phyloP scores from a whole-genome alignment of 2,888 invertebrate genomes.

The Drosophila flavopinicola region DNA sequence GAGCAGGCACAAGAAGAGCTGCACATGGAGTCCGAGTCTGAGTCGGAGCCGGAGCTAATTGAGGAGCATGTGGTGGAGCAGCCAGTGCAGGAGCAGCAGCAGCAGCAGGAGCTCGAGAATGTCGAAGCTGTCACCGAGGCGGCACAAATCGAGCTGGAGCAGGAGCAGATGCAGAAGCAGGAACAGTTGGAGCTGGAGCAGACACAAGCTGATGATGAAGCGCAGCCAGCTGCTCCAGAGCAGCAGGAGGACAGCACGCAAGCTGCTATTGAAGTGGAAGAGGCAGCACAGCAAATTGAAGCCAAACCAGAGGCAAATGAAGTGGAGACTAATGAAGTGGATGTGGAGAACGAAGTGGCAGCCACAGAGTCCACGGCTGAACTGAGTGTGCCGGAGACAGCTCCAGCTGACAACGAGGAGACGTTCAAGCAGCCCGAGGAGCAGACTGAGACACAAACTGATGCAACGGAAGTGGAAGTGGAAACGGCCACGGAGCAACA shows the following conservation, averaged over 20 bases:
- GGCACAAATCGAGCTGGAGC: constrained; percentile 5
- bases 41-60: constrained; percentile 45
- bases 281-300: constrained; percentile 11
- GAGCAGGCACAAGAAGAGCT: constrained; percentile 14
- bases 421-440: constrained; percentile 6
- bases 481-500: constrained; percentile 32
- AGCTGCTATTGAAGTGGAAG: constrained; percentile 12
- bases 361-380: constrained; percentile 55
- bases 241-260: constrained; percentile 12
- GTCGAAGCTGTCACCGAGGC: constrained; percentile 49
- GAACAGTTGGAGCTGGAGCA: background rate
- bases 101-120: constrained; percentile 64
- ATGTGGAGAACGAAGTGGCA: constrained; percentile 40
- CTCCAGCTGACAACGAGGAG: constrained; percentile 17
- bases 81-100: constrained; percentile 46
- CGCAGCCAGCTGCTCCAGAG: background rate
- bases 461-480: constrained; percentile 12
- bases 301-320: background rate
- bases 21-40: constrained; percentile 20
- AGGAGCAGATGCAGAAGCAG: constrained; percentile 4
- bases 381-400: constrained; percentile 5
- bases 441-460: constrained; percentile 13
- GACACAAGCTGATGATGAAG: constrained; percentile 10
- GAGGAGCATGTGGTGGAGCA: constrained; percentile 63
- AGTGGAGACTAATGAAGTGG: constrained; percentile 2